These are phyloP conservation scores for Lycocerus yunnanus DNA, from an alignment of 2,888 invertebrate species.

Conservation along the genomic window DNA sequence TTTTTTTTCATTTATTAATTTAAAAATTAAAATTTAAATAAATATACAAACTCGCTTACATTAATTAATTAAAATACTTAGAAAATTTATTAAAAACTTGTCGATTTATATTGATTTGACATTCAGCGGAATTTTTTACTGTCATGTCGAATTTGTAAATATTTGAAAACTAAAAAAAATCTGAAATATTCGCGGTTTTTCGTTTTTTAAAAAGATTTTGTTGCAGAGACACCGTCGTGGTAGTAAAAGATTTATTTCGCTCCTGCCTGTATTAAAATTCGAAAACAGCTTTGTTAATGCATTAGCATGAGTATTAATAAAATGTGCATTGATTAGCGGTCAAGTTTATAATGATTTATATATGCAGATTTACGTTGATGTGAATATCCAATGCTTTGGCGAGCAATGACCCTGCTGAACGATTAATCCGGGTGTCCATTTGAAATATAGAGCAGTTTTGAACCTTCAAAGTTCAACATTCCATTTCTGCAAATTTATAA, in stretches of 20 bases:
- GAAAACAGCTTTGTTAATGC: conserved; percentile 26
- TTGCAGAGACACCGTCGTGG: neutral
- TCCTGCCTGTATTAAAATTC: conserved; percentile 25
- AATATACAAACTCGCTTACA: neutral
- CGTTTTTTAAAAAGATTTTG: neutral
- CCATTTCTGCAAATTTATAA: neutral
- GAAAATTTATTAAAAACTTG: neutral
- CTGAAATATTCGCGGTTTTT: neutral
- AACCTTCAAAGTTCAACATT: neutral
- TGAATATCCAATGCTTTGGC: conserved; percentile 29
- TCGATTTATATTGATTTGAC: neutral
- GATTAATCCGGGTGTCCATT: conserved; percentile 34
- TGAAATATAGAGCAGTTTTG: conserved; percentile 33
- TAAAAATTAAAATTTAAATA: neutral
- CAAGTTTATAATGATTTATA: conserved; percentile 31
- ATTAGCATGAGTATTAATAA: conserved; percentile 30
- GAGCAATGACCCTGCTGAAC: conserved; percentile 33
- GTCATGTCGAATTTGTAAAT: neutral
- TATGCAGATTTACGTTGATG: conserved; percentile 31
- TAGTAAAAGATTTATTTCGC: neutral
- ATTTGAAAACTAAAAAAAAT: neutral
- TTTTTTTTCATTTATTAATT: neutral
- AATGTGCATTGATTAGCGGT: conserved; percentile 29
- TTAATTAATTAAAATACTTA: neutral
- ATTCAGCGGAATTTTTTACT: neutral